Base-by-base conservation (phyloP, 2,888 invertebrate species). In the Adelognathus sp. region DNA sequence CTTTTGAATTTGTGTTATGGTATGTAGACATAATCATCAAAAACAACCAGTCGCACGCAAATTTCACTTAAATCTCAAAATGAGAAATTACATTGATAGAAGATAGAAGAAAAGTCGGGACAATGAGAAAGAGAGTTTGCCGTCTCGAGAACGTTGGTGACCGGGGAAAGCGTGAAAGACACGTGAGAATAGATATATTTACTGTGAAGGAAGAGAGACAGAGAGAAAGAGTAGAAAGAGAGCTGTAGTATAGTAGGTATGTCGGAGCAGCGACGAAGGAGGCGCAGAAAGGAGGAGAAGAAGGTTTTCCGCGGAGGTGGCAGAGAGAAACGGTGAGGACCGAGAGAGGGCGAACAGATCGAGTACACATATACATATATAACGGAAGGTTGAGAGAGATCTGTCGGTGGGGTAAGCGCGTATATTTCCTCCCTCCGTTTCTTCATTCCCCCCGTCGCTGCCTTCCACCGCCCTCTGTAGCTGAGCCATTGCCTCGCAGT, bases 171-270 rank as follows among this genome's bases (percentile, higher is more conserved):
- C 74, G 79, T 54, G 73, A 76, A 79, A 79, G 69, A 69, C 69
- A 16, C 24, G 46, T 90, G 92, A 41, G 66, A 3, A 56, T 27
- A 64, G 76, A 71, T 14, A 56, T 9, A 18, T 4, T n/a, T n/a
- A n/a, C n/a, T n/a, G n/a, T 18, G 21, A 33, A 56, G 29, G 92
- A 92, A 92, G 92, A 92, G 91, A 92, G 92, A 91, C 91, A 92
- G 92, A 92, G 92, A 92, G 92, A 91, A 92, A 92, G 92, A 92
- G 92, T 92, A 92, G 92, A 92, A 92, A 90, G 89, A 92, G 88
- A 91, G 90, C 72, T 44, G 67, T 67, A 9, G 67, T 67, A 50
- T 33, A 72, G 63, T 67, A 81, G n/a, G n/a, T n/a, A n/a, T n/a
- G n/a, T 79, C 58, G 73, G 46, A 52, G 91, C 86, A 91, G 92